Base-by-base conservation (phyloP, 2,888 invertebrate genomes). In the Dilophus febrilis region DNA sequence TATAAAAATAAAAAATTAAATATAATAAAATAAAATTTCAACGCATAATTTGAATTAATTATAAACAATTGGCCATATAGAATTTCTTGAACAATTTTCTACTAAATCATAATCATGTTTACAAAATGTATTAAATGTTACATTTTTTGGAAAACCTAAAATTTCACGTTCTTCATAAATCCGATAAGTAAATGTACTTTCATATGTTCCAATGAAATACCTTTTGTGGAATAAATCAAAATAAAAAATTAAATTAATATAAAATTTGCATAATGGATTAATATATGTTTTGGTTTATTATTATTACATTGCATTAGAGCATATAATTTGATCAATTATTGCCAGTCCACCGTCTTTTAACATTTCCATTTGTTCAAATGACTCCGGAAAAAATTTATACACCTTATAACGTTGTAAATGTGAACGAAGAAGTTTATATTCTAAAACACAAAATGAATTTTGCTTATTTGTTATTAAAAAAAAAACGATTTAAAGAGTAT, bases 81-180 rank as follows among this genome's bases (percentile, higher is more conserved):
- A 72, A 33, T 85, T 81, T 50, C 72, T 73, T 47, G 28, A 14
- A 32, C 33, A 35, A 14, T 36, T 22, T 26, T 59, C 53, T 7
- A 65, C 66, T n/a, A n/a, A n/a, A 7, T 57, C 55, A 40, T 73
- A 70, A 12, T 69, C 58, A 50, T 71, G 67, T 40, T 72, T 72
- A 47, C 63, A 63, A 38, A 63, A 53, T 44, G 82, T 69, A 60
- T 97, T 95, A 56, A 91, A 97, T 0, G 95, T 95, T 8, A 76
- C 74, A 19, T 73, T 64, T 32, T 73, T 66, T 6, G 74, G 68
- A 59, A 91, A 91, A 2, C 92, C 92, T 33, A 95, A 58, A 44
- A 98, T 91, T 64, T 97, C 95, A 19, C 97, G 68, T 56, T 98
- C 97, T 58, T 98, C 97, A 64, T 95, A 91, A 48, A 98, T 97